phyloP scores from a whole-genome alignment of 2,888 invertebrate genomes.

The Drosophila prostipennis region DNA sequence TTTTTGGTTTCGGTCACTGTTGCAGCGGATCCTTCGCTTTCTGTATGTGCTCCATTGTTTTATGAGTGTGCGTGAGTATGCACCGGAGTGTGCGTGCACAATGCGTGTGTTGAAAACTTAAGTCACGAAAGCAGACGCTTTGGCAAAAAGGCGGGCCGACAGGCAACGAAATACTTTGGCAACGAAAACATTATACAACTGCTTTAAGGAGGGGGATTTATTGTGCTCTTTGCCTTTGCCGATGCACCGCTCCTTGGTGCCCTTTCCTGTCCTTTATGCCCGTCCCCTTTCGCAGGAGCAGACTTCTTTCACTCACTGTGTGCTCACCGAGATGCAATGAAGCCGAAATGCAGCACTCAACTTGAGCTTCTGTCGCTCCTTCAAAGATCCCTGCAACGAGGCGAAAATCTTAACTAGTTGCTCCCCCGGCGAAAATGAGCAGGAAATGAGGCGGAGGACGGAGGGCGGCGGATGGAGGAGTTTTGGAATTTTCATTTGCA shows the following conservation, averaged over 20 bases:
- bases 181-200: slow-evolving; percentile 46
- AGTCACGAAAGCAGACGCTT: slow-evolving; percentile 58
- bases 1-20: not conserved
- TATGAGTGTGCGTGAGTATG: slow-evolving; percentile 50
- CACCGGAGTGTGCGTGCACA: slow-evolving; percentile 22
- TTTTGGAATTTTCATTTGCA: slow-evolving; percentile 45
- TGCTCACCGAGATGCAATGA: slow-evolving; percentile 58
- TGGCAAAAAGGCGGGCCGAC: slow-evolving; percentile 24
- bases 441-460: slow-evolving; percentile 29
- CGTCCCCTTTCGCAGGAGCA: not conserved
- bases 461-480: too few relatives aligned
- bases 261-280: not conserved
- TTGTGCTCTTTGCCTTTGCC: slow-evolving; percentile 46
- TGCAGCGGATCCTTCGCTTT: not conserved
- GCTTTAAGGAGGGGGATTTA: slow-evolving; percentile 66
- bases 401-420: slow-evolving; percentile 15
- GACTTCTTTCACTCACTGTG: slow-evolving; percentile 20
- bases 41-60: slow-evolving; percentile 45
- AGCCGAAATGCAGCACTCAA: slow-evolving; percentile 68
- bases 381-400: slow-evolving; percentile 22
- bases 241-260: not conserved
- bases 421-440: slow-evolving; percentile 59
- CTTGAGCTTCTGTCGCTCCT: slow-evolving; percentile 43
- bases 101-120: slow-evolving; percentile 68
- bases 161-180: slow-evolving; percentile 44